Evolutionary conservation across 2,797 vertebrate species (phyloP), one percentile per base, ranked within the genome.

Genomic region (Vipera ursinii): DNA sequence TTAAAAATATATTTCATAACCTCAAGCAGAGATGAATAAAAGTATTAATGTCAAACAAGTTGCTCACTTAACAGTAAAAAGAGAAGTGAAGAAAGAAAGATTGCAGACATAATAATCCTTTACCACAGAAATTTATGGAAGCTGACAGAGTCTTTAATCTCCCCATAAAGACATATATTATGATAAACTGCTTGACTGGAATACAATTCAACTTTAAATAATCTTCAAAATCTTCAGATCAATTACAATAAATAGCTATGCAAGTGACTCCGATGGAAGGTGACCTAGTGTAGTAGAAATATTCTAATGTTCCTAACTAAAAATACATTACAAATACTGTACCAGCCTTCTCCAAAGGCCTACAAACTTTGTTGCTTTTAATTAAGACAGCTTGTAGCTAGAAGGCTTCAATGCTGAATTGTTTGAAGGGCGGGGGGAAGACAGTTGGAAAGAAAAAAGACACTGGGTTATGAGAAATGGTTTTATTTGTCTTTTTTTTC

Each of bases 361-460:
- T 86, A 59, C n/a, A 86, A 61, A 59, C 53, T 93, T 48, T 91
- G 73, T 32, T 89, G 32, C 90, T 91, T 93, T 91, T 93, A 93
- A 91, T 88, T 91, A 89, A 89, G 53, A 82, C 60, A 91, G 90
- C 90, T 93, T 89, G 60, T 91, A 86, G 32, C n/a, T 89, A 48
- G 32, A 89, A 56, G 59, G 32, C 48, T 73, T 44, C 22, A 60
- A 86, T 53, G 82, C 53, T 93, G 55, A 48, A 93, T 63, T 91
- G 8, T 91, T 91, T 59, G 87, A 48, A 57, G 87, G 1, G 22
- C 6, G 56, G 53, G 0, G 6, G 4, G 14, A 53, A 93, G 28
- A 55, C 28, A 89, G 44, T 38, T 87, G 61, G 44, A 86, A 73
- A 93, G 69, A 51, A 93, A 89, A 78, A 92, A 90, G 61, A 53